Percentiles rank a stretch among this genome's conserved stretches.
Evolutionary conservation across 2,113 vertebrate species (phyloP).

Genomic region (Mastomys natalensis): DNA sequence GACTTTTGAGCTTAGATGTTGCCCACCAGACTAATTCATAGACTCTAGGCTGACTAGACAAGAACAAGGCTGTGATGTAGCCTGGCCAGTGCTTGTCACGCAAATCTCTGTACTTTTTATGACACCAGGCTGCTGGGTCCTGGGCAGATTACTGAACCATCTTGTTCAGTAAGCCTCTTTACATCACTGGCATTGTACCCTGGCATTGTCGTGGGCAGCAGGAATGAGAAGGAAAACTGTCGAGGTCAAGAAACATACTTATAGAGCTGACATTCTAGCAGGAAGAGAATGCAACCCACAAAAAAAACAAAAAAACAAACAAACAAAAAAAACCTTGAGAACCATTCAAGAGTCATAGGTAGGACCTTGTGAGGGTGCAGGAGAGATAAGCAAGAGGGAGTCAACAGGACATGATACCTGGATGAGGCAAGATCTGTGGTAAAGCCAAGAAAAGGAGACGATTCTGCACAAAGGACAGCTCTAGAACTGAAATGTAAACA

Average conservation of each 20-base stretch:
- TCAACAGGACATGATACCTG: too few species aligned
- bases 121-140: not conserved
- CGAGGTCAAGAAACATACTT: not conserved
- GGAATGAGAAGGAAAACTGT: not conserved
- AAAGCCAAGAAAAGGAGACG: not conserved
- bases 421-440: not conserved
- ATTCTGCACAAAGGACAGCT: not conserved
- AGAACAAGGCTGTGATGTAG: rapidly evolving
- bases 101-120: not conserved
- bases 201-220: not conserved
- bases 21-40: not conserved
- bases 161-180: not conserved
- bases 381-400: not conserved
- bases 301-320: too few species aligned
- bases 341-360: not conserved
- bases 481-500: not conserved
- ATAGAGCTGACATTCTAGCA: not conserved
- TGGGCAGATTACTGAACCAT: not conserved
- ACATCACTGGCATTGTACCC: not conserved
- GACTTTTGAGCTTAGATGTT: not conserved
- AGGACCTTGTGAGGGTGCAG: not conserved
- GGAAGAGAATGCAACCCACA: not conserved
- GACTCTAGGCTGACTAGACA: not conserved
- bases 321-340: not conserved
- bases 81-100: not conserved